A percentile compares a stretch with the other conserved stretches of the same genome.
phyloP scores from a whole-genome alignment of 2,888 invertebrate genomes.

The Rhaphigaster nebulosa region DNA sequence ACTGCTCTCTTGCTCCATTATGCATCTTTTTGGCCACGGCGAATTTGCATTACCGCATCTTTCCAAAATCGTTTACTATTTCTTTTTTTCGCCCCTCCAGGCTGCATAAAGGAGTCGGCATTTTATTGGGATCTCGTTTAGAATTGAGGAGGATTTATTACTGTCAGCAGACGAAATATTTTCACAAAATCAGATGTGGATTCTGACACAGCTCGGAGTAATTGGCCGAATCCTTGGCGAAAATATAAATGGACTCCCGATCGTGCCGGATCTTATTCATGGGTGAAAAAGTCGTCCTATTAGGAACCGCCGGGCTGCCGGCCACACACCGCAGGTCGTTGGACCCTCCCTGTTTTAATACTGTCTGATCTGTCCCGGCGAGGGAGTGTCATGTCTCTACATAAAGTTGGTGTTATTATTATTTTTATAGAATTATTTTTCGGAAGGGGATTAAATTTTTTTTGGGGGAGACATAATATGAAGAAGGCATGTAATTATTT shows the following conservation, averaged over 20 bases:
- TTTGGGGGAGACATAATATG: too few relatives aligned
- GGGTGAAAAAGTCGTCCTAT: constrained; percentile 26
- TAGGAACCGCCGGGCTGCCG: neutral
- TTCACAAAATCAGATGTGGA: neutral
- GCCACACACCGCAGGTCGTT: constrained; percentile 18
- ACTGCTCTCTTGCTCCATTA: neutral
- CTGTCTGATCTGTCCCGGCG: neutral
- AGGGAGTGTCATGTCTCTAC: neutral
- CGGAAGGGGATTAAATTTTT: too few relatives aligned
- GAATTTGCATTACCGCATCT: neutral
- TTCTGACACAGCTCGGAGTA: neutral
- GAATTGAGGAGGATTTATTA: neutral
- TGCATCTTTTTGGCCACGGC: neutral
- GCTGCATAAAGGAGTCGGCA: neutral
- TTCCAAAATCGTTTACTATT: neutral
- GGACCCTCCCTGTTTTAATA: neutral
- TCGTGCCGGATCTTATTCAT: neutral
- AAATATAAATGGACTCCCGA: constrained; percentile 3
- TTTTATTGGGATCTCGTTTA: constrained; percentile 4
- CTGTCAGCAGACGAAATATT: neutral
- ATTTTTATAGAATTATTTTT: too few relatives aligned
- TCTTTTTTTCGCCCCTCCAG: neutral
- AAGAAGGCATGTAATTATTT: too few relatives aligned
- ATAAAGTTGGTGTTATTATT: neutral
- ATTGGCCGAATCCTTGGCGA: neutral